Evolutionary conservation across 2,797 vertebrate species (phyloP), one percentile per base, ranked within the genome.

Genomic region (Dipus sagitta): DNA sequence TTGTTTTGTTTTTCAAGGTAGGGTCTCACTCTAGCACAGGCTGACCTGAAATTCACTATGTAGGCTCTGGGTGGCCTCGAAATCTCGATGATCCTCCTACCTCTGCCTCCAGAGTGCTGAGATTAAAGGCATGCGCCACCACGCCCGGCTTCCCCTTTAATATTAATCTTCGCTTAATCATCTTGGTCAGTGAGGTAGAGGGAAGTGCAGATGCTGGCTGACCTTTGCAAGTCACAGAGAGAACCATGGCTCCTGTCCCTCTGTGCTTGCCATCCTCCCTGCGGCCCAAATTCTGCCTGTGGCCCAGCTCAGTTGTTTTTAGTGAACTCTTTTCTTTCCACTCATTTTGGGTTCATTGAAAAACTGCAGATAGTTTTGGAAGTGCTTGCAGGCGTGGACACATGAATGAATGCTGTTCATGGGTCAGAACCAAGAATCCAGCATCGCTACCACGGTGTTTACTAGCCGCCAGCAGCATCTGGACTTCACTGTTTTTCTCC

Each of bases 261-360:
- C 8, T 23, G 30, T 32, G 8, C 32, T 28, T 20, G 0, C 1
- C 76, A 11, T 2, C 4, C 34, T 4, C 0, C 4, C 30, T 24
- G 1, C 3, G n/a, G 6, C 58, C 1, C 23, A 2, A 1, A 11
- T 81, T 28, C 76, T 4, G 30, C 18, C 72, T 58, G 54, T 14
- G 54, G 10, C 20, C 2, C 4, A 2, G 2, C n/a, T 60, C 18
- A 1, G 20, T 64, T 38, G 58, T 47, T 80, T 68, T 21, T 3
- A 9, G 74, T 78, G 42, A 8, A 3, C 5, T 32, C 32, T 77
- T 38, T n/a, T 8, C 18, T 52, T 11, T n/a, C 80, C 1, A 79
- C 42, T 85, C n/a, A 72, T 76, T 71, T n/a, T 23, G 71, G 76
- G n/a, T 65, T 78, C 74, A 18, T 52, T 74, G 71, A 15, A 52